Evolutionary conservation across 2,797 vertebrate species (phyloP).

Genomic region (Pseudopleuronectes americanus): DNA sequence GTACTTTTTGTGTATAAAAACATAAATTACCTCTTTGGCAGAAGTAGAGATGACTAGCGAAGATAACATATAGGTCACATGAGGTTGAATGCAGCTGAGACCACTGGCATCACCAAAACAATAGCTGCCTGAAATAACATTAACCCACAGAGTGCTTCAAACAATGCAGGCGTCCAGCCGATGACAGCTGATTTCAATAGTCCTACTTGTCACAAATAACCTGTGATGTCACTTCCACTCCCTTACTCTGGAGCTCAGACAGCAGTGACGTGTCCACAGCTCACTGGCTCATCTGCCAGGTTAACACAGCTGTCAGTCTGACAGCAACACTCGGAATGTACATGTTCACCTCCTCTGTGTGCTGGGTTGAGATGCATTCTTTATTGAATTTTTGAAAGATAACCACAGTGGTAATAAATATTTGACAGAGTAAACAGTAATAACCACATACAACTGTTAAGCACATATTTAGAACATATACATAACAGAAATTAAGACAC

Average conservation of each 20-base stretch:
- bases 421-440: too few relatives aligned
- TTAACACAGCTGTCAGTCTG: constrained; percentile 51
- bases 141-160: not conserved
- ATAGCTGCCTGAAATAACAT: constrained; percentile 9
- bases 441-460: too few relatives aligned
- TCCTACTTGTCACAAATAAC: constrained; percentile 29
- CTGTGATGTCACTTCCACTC: constrained; percentile 8
- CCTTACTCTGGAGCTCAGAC: constrained; percentile 2
- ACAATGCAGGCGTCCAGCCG: not conserved
- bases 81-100: not conserved
- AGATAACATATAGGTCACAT: not conserved
- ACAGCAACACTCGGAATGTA: not conserved
- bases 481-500: too few relatives aligned
- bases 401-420: too few relatives aligned
- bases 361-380: constrained; percentile 8
- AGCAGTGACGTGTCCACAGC: not conserved
- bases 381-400: too few relatives aligned
- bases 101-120: not conserved
- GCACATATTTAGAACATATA: too few relatives aligned
- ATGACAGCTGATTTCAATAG: constrained; percentile 22
- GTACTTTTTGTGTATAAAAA: too few relatives aligned
- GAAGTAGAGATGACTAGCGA: not conserved
- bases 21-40: too few relatives aligned
- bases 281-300: constrained; percentile 19
- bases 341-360: constrained; percentile 11